Conservation (phyloP, 2,113 vertebrate genomes). For the Dicentrarchus labrax region DNA sequence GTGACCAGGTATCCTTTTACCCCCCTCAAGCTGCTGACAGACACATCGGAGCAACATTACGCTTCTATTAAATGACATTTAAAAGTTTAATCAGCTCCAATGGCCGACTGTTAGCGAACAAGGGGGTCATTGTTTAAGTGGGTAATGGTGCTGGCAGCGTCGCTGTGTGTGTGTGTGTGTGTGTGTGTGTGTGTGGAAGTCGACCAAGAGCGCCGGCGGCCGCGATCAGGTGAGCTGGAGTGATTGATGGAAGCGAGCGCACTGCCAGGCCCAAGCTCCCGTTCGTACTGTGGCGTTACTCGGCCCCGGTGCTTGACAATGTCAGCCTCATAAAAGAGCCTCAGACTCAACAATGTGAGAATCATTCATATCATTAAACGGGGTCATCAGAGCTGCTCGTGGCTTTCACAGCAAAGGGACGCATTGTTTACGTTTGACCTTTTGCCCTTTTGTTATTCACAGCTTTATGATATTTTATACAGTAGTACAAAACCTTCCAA, state of each 20-base stretch:
- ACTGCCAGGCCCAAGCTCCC: constrained; percentile 19
- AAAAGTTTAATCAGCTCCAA: constrained; percentile 90
- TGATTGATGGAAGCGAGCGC: constrained; percentile 51
- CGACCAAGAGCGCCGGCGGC: constrained; percentile 40
- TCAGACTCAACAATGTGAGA: constrained; percentile 27
- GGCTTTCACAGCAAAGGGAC: background rate
- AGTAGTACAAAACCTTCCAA: background rate
- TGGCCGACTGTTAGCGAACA: constrained; percentile 82
- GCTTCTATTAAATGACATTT: constrained; percentile 87
- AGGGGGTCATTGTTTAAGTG: constrained; percentile 81
- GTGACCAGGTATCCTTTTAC: constrained; percentile 83
- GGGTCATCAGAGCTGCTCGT: background rate
- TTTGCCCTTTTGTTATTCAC: background rate
- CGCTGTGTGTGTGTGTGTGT: constrained; percentile 20
- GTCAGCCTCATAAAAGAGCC: constrained; percentile 30
- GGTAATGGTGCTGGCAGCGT: constrained; percentile 62
- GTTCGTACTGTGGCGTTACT: constrained; percentile 8
- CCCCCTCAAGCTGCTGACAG: constrained; percentile 78
- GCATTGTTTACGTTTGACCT: constrained; percentile 9
- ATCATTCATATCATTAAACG: background rate
- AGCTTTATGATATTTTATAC: background rate
- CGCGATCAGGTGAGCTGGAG: constrained; percentile 56
- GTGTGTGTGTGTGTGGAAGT: constrained; percentile 34
- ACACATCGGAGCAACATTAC: constrained; percentile 70
- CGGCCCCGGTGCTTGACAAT: background rate